Base-by-base conservation (phyloP, 2,797 vertebrate species). In the Micromesistius poutassou region DNA sequence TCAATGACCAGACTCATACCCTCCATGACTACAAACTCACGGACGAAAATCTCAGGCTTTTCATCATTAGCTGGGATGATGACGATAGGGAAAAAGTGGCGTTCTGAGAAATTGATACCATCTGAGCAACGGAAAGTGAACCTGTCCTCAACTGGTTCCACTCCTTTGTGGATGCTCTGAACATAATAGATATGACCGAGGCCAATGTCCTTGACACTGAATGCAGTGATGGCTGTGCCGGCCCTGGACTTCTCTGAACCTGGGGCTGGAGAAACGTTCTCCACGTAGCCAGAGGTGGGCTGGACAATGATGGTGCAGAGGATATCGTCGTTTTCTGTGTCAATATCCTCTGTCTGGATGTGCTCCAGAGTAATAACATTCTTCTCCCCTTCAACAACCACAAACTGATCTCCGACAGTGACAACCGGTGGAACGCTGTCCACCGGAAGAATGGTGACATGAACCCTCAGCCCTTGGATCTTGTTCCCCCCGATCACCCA, bases 1-100 rank as follows among this genome's bases (percentile, higher is more conserved):
- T 97, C 96, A 78, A 96, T 95, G 35, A 96, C 94, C 71, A 96
- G 86, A 87, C 94, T 97, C 95, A 97, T 96, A 72, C 95, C 96
- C 79, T 98, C 96, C 94, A 97, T 95, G 16, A 97, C 95, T 30
- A 96, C 85, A 90, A 97, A 97, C 81, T 95, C 94, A 3, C 73
- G 87, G 28, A 92, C 89, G 78, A 94, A 96, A 74, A 97, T 92
- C 82, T 97, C 93, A 0, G 95, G 96, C 77, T 95, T 96, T 83
- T 97, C 95, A 0, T 97, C 95, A 62, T 96, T 97, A 75, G 93
- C 91, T 68, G 96, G 95, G 79, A 96, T 89, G 76, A 97, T 95
- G 80, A 96, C 90, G 42, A 97, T 88, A 16, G 94, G 93, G 83
- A 97, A 96, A 87, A 96, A 95, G 73, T 95, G 93, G 0, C 88